Evolutionary conservation across 92 coral and sea anemone genomes (phyloP).

Genomic region (Diadumene lineata): DNA sequence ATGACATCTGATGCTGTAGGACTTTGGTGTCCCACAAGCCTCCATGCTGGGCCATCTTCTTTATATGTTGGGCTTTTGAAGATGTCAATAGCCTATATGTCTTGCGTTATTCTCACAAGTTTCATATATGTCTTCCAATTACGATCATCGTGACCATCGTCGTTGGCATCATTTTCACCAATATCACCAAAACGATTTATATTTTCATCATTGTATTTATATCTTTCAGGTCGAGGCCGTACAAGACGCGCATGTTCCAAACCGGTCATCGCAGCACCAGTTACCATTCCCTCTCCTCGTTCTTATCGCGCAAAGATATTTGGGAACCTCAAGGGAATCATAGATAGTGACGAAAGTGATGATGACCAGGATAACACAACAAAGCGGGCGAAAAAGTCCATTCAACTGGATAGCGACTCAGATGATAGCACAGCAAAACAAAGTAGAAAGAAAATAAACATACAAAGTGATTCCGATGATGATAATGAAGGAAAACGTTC

Average conservation of each 20-base stretch:
- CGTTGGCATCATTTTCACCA: neutral
- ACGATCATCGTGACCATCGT: neutral
- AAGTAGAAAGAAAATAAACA: neutral
- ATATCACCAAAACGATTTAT: neutral
- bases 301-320: conserved; percentile 35
- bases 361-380: conserved; percentile 23
- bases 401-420: neutral
- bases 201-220: conserved; percentile 1
- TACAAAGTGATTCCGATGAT: conserved; percentile 19
- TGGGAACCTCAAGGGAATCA: conserved; percentile 76
- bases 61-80: too few relatives aligned
- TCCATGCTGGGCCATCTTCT: too few relatives aligned
- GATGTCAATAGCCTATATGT: too few relatives aligned
- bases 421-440: conserved; percentile 18
- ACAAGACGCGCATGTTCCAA: conserved; percentile 36
- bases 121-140: too few relatives aligned
- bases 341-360: conserved; percentile 90
- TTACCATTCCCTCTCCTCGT: conserved; percentile 45
- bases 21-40: too few relatives aligned
- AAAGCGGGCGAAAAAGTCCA: neutral
- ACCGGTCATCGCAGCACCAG: conserved; percentile 25
- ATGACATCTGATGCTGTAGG: too few relatives aligned
- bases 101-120: too few relatives aligned
- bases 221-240: conserved; percentile 48
- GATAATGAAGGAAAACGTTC: neutral